Conservation (phyloP, 2,113 vertebrate genomes). For the Mungos mungo region DNA sequence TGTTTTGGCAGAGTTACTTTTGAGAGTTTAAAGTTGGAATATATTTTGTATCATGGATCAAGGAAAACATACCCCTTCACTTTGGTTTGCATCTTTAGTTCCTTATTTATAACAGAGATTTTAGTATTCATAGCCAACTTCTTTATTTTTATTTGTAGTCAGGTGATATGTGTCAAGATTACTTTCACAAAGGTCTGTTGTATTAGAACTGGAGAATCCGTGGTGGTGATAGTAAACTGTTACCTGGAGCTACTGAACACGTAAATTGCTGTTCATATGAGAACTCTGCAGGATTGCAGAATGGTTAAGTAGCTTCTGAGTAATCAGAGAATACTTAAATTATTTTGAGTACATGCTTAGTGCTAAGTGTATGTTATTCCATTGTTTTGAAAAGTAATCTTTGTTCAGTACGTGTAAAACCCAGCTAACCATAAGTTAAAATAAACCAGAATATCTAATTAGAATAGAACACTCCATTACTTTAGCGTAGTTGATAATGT, state of each 20-base stretch:
- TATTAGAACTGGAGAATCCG: constrained; percentile 26
- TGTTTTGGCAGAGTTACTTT: constrained; percentile 45
- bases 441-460: constrained; percentile 44
- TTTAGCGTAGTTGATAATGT: constrained; percentile 38
- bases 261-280: background rate
- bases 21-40: background rate
- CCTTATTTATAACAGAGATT: constrained; percentile 41
- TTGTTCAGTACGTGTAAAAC: background rate
- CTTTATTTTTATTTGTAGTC: constrained; percentile 19
- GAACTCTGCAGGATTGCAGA: background rate
- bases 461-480: background rate
- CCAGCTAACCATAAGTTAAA: constrained; percentile 50
- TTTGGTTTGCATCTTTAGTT: background rate
- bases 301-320: constrained; percentile 10
- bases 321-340: constrained; percentile 51
- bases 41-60: constrained; percentile 21
- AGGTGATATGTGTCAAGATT: background rate
- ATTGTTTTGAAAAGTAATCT: constrained; percentile 46
- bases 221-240: constrained; percentile 7
- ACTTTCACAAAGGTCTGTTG: background rate
- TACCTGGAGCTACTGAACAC: constrained; percentile 15
- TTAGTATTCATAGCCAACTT: constrained; percentile 47
- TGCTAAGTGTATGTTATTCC: background rate
- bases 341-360: constrained; percentile 35
- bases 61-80: background rate